A percentile compares a stretch with the other conserved stretches of the same genome.
Evolutionary conservation across 1,140 invertebrate genomes (phyloP).

Genomic region (Aphelenchoides fujianensis): DNA sequence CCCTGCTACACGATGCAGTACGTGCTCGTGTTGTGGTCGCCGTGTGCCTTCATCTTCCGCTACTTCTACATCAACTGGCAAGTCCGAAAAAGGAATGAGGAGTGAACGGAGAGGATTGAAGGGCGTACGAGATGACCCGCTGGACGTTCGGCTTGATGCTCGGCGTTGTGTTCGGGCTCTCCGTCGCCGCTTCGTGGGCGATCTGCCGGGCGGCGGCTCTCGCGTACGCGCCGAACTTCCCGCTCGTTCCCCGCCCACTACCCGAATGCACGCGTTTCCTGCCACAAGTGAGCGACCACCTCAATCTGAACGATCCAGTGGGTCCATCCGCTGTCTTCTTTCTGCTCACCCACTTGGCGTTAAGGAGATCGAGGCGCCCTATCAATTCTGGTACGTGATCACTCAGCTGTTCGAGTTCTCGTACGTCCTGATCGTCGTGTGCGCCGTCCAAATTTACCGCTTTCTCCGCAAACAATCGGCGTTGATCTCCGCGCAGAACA

Average conservation of each 20-base stretch:
- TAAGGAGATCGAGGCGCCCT: no score
- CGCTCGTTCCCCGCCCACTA: not conserved
- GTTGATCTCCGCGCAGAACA: conserved; percentile 9
- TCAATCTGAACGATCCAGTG: not conserved
- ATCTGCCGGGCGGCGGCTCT: not conserved
- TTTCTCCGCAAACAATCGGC: not conserved
- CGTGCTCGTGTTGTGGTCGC: not conserved
- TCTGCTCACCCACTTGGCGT: not conserved
- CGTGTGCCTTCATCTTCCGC: not conserved
- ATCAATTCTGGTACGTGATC: not conserved
- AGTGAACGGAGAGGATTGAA: not conserved
- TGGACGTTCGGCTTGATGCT: not conserved
- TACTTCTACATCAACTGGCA: not conserved
- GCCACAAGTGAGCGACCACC: not conserved
- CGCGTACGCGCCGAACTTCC: not conserved
- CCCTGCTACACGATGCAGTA: not conserved
- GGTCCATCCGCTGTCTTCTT: not conserved
- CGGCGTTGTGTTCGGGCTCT: not conserved
- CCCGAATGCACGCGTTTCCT: not conserved
- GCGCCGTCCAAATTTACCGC: not conserved
- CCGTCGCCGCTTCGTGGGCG: not conserved
- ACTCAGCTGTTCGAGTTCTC: not conserved
- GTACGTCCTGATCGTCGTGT: not conserved
- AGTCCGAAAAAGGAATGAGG: not conserved
- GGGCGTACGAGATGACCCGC: not conserved